Conservation (phyloP, 1,140 invertebrate genomes). For the Lutraria rhynchaena region DNA sequence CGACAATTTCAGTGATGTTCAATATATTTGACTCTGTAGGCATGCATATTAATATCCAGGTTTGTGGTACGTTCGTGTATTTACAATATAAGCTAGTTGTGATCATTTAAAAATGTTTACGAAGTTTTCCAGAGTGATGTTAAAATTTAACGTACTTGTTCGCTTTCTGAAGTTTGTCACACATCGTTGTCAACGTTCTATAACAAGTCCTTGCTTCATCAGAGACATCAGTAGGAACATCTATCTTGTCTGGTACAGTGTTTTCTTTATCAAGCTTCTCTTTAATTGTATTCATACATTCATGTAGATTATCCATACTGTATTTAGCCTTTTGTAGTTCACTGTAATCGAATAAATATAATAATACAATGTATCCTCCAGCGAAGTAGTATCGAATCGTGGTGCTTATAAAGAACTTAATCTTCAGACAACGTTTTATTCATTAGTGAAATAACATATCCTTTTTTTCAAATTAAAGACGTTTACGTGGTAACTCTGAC, state of each 20-base stretch:
- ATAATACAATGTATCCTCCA: background rate
- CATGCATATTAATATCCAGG: background rate
- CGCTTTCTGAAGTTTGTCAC: constrained; percentile 37
- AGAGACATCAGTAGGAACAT: constrained; percentile 9
- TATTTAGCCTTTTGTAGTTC: constrained; percentile 33
- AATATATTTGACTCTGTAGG: too few relatives aligned
- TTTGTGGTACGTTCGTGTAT: background rate
- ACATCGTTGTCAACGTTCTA: constrained; percentile 18
- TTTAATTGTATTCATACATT: constrained; percentile 14
- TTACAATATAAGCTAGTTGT: too few relatives aligned
- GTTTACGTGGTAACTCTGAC: too few relatives aligned
- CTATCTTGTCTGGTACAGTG: constrained; percentile 42
- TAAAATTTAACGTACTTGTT: constrained; percentile 18
- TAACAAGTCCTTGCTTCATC: constrained; percentile 10
- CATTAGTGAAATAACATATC: too few relatives aligned
- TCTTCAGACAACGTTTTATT: too few relatives aligned
- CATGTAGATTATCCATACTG: constrained; percentile 3
- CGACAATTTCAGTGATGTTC: too few relatives aligned
- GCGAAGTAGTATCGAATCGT: background rate
- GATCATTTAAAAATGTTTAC: too few relatives aligned
- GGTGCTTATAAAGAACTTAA: too few relatives aligned
- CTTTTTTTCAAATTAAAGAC: too few relatives aligned
- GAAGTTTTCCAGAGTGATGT: too few relatives aligned
- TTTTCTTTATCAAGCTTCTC: constrained; percentile 41
- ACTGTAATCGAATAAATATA: constrained; percentile 5